Percentiles rank a stretch among this genome's conserved stretches.
These are phyloP conservation scores for Aphidius colemani DNA, from an alignment of 2,888 invertebrate genomes.

Conservation along the genomic window DNA sequence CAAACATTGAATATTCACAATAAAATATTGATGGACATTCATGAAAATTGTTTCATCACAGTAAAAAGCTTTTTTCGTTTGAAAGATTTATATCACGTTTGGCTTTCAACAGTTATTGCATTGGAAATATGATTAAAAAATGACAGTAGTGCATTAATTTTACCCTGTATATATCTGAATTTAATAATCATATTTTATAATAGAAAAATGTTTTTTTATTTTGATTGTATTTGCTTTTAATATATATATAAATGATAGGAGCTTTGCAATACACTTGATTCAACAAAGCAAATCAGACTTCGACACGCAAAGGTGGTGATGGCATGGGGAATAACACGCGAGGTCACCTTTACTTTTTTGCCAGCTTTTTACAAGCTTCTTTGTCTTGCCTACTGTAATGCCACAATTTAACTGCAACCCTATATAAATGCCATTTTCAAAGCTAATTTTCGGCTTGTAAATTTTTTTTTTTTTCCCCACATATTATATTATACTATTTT, in stretches of 20 bases:
- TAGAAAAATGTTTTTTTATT: neutral
- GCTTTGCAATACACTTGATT: slow-evolving; percentile 54
- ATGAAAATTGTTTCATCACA: slow-evolving; percentile 4
- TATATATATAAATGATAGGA: slow-evolving; percentile 34
- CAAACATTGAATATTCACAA: neutral
- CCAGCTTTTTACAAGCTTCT: too few species aligned
- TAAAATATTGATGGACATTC: neutral
- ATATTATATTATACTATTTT: too few species aligned
- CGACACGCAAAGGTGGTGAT: slow-evolving; percentile 55
- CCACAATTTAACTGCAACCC: too few species aligned
- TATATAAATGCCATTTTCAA: too few species aligned
- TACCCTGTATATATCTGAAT: neutral
- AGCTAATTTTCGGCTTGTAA: too few species aligned
- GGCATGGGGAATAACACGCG: slow-evolving; percentile 51
- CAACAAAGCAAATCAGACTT: slow-evolving; percentile 60
- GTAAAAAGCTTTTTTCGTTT: slow-evolving; percentile 19
- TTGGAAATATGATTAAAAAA: slow-evolving; percentile 10
- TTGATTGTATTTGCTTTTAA: slow-evolving; percentile 35
- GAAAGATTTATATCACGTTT: slow-evolving; percentile 14
- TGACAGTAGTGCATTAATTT: slow-evolving; percentile 10
- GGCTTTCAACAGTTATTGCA: slow-evolving; percentile 7
- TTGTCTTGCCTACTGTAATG: too few species aligned
- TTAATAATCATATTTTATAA: slow-evolving; percentile 4
- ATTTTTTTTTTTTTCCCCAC: too few species aligned
- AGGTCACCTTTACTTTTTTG: slow-evolving; percentile 42